Percentiles rank a stretch among this genome's conserved stretches.
Evolutionary conservation across 2,797 vertebrate species (phyloP).

Genomic region (Champsocephalus esox): DNA sequence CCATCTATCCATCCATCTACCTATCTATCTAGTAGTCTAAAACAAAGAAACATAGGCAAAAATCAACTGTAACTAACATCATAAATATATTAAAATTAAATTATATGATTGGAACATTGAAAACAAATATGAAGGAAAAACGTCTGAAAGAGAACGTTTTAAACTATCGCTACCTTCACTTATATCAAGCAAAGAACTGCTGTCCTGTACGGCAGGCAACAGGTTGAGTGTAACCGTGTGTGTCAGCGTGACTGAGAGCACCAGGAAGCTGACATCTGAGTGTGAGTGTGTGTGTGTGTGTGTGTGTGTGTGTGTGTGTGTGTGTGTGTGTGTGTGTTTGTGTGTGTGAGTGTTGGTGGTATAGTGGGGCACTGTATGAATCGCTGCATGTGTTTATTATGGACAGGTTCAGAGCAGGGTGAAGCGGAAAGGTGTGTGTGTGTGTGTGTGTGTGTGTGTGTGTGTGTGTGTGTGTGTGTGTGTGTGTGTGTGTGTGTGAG

Average conservation of each 20-base stretch:
- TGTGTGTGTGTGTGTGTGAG: no score
- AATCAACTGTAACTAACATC: no score
- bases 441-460: constrained; percentile 24
- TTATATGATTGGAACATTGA: no score
- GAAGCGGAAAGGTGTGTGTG: constrained; percentile 77
- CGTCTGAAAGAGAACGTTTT: no score
- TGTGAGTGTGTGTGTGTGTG: constrained; percentile 35
- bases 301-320: constrained; percentile 39
- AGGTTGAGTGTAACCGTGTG: constrained; percentile 64
- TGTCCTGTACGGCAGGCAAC: constrained; percentile 29
- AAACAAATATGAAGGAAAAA: no score
- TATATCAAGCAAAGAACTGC: neutral
- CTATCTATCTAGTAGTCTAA: no score
- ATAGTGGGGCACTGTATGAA: constrained; percentile 56
- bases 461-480: no score
- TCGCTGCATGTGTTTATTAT: constrained; percentile 75
- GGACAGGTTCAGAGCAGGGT: constrained; percentile 77
- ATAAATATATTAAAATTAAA: no score
- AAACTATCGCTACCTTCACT: no score
- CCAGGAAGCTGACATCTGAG: constrained; percentile 79
- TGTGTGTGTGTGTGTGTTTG: constrained; percentile 28
- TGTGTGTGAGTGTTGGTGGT: constrained; percentile 22
- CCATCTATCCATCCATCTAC: no score
- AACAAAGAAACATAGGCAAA: no score
- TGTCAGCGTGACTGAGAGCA: constrained; percentile 69